Evolutionary conservation across 2,113 vertebrate species (phyloP).

Genomic region (Todiramphus saurophagus): DNA sequence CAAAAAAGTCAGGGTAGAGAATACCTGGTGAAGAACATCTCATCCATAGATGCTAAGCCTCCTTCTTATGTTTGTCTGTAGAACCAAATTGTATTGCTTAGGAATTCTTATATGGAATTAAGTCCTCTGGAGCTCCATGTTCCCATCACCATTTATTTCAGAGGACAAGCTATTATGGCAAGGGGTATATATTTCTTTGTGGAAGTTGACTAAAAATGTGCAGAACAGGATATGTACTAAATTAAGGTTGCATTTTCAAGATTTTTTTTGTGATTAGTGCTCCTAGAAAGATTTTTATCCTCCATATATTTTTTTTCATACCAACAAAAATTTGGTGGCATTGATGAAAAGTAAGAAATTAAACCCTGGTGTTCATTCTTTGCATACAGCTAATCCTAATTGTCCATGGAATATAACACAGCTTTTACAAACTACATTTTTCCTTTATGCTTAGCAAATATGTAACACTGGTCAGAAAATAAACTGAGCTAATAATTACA

Average conservation of each 20-base stretch:
- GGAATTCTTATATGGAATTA: not conserved
- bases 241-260: not conserved
- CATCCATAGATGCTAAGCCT: not conserved
- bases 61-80: not conserved
- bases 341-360: not conserved
- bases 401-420: not conserved
- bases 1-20: not conserved
- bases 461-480: not conserved
- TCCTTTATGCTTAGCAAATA: not conserved
- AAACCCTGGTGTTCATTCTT: not conserved
- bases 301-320: not conserved
- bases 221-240: not conserved
- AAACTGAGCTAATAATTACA: not conserved
- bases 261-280: not conserved
- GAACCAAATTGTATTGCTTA: not conserved
- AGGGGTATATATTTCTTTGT: not conserved
- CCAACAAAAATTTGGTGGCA: not conserved
- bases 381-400: not conserved
- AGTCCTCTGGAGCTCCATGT: not conserved
- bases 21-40: not conserved
- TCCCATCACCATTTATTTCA: not conserved
- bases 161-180: not conserved
- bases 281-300: not conserved
- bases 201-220: not conserved
- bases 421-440: not conserved